phyloP scores from a whole-genome alignment of 2,797 vertebrate species.

The Leptatherina wallacei region DNA sequence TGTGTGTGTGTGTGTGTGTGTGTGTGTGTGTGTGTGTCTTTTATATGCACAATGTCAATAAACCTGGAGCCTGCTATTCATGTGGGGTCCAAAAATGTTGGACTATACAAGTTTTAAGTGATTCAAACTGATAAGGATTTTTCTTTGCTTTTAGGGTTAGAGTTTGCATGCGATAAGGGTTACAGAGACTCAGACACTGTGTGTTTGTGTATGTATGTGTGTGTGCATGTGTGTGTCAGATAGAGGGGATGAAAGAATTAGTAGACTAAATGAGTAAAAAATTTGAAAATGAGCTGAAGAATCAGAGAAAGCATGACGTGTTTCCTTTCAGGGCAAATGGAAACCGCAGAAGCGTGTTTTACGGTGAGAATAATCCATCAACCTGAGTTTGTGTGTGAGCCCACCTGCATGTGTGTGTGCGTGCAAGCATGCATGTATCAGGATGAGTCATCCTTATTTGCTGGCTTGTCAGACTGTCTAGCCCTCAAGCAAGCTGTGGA shows the following conservation, averaged over 20 bases:
- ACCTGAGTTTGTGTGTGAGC: slow-evolving; percentile 13
- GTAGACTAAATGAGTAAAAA: slow-evolving; percentile 3
- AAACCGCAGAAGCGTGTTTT: slow-evolving; percentile 44
- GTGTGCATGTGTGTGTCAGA: not conserved
- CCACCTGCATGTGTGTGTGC: not conserved
- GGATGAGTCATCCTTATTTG: slow-evolving; percentile 74
- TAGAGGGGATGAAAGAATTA: not conserved
- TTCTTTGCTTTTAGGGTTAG: not conserved
- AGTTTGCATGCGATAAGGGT: not conserved
- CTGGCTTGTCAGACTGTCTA: slow-evolving; percentile 67
- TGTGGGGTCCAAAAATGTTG: not conserved
- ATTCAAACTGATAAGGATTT: not conserved
- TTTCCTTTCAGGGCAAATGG: slow-evolving; percentile 45
- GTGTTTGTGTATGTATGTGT: not conserved
- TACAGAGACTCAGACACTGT: not conserved
- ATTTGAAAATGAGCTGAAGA: slow-evolving; percentile 31
- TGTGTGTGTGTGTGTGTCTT: not conserved
- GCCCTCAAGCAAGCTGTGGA: slow-evolving; percentile 45
- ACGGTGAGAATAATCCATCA: slow-evolving; percentile 37
- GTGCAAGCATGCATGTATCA: slow-evolving; percentile 39
- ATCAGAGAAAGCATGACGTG: slow-evolving; percentile 21
- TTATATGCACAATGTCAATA: not conserved
- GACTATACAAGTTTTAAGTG: not conserved
- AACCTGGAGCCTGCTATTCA: not conserved
- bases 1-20: not conserved